Evolutionary conservation across 2,888 invertebrate species (phyloP), one percentile per base, ranked within the genome.

Genomic region (Cordilura impudica): DNA sequence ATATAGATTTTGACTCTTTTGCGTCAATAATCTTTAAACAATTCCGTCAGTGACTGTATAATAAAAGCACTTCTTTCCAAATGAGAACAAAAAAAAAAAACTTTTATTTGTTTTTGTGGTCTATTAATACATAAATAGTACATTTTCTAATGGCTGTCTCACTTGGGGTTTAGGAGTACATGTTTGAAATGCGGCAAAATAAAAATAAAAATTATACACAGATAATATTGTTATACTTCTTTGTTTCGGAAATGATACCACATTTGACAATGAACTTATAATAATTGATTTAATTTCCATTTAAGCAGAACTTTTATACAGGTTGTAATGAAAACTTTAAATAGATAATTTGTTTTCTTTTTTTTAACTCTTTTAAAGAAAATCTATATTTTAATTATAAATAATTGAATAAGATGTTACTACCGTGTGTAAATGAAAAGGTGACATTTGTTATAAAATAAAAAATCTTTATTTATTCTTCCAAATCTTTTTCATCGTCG

Each of bases 81-180:
- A 4, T 45, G 45, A 29, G 5, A n/a, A 35, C 14, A 2, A 19
- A 7, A 58, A 35, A 71, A 49, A 35, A 8, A 51, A 49, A 75
- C 45, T 56, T 67, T 71, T 47, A 75, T 67, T 79, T 70, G 70
- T 72, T 75, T 70, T 58, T 79, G 79, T 63, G 71, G 63, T 79
- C 63, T 79, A 75, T 51, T 67, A 75, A 79, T 79, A 71, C 26
- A 53, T 35, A 56, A 58, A 71, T 58, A 63, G 63, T 61, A 58
- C 65, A 66, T 75, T 67, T 73, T 67, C 61, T 23, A 19, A 69
- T 56, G 43, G 6, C 8, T 63, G 16, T 23, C 29, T 26, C 49
- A 56, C 47, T 56, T 63, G 49, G 21, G 56, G 69, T 56, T 75
- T 65, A 12, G 58, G 19, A 16, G 54, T 63, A 58, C 21, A 69